phyloP scores from a whole-genome alignment of 2,797 vertebrate species.

The Vespertilio murinus region DNA sequence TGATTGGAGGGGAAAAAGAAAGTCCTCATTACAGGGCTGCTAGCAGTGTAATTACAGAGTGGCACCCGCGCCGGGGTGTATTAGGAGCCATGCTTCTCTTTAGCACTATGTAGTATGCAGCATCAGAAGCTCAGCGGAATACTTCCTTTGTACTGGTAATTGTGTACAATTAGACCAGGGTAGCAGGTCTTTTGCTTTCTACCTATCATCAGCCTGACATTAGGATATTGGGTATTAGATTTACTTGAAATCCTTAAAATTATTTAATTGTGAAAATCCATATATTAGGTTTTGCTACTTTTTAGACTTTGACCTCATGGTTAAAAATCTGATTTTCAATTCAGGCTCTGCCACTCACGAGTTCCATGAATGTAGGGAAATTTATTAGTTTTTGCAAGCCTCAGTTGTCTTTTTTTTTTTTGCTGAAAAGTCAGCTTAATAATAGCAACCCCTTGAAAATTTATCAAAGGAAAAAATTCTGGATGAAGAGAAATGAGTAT shows the following conservation, averaged over 20 bases:
- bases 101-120: slow-evolving; percentile 34
- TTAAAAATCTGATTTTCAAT: neutral
- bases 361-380: neutral
- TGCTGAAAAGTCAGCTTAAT: neutral
- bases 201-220: neutral
- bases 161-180: slow-evolving; percentile 64
- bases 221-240: neutral
- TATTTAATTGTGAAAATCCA: neutral
- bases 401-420: slow-evolving; percentile 7
- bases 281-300: neutral
- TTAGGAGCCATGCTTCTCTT: slow-evolving; percentile 45
- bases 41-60: slow-evolving; percentile 52
- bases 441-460: neutral
- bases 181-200: slow-evolving; percentile 45
- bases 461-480: slow-evolving; percentile 1
- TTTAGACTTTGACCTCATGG: neutral
- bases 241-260: neutral
- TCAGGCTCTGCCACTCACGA: neutral
- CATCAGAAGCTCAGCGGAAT: slow-evolving; percentile 23
- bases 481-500: neutral
- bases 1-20: slow-evolving; percentile 50
- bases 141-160: slow-evolving; percentile 42
- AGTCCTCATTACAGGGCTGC: slow-evolving; percentile 57
- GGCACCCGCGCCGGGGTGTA: neutral
- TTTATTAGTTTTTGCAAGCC: neutral